Percentiles rank a stretch among this genome's conserved stretches.
phyloP scores from a whole-genome alignment of 2,888 invertebrate species.

The Euzetes globulus region DNA sequence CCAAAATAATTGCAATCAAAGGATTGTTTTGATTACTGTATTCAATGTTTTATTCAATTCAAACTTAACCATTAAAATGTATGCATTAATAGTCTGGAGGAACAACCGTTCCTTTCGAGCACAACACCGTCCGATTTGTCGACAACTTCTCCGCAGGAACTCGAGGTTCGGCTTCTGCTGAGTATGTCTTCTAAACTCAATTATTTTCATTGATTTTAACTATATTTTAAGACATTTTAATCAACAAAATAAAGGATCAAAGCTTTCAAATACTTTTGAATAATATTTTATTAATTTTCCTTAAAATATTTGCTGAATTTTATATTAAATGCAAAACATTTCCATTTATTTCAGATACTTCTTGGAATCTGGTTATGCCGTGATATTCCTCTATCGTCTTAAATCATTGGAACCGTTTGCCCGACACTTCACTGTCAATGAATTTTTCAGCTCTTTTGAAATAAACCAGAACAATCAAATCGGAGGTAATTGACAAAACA shows the following conservation, averaged over 20 bases:
- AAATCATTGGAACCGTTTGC: conserved; percentile 87
- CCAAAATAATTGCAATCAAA: not conserved
- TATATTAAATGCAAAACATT: too few relatives aligned
- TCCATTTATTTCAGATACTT: conserved; percentile 71
- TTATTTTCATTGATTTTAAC: not conserved
- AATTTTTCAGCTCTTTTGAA: conserved; percentile 56
- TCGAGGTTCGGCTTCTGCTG: conserved; percentile 86
- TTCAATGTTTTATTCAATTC: not conserved
- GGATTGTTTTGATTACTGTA: conserved; percentile 36
- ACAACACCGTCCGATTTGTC: conserved; percentile 92
- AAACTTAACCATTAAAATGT: not conserved
- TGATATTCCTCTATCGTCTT: conserved; percentile 83
- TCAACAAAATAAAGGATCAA: too few relatives aligned
- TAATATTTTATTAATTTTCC: too few relatives aligned
- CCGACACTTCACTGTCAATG: conserved; percentile 69
- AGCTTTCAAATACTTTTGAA: too few relatives aligned
- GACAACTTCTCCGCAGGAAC: conserved; percentile 98
- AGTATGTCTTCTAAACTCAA: conserved; percentile 53
- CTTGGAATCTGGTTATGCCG: conserved; percentile 67
- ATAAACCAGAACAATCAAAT: conserved; percentile 32
- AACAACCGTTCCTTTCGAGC: conserved; percentile 91
- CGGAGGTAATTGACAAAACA: conserved; percentile 35
- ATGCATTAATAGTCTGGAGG: conserved; percentile 67
- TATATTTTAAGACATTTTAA: not conserved
- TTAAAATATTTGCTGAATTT: too few relatives aligned